Conservation (phyloP, 2,888 invertebrate genomes). For the Mycalesis mineus region DNA sequence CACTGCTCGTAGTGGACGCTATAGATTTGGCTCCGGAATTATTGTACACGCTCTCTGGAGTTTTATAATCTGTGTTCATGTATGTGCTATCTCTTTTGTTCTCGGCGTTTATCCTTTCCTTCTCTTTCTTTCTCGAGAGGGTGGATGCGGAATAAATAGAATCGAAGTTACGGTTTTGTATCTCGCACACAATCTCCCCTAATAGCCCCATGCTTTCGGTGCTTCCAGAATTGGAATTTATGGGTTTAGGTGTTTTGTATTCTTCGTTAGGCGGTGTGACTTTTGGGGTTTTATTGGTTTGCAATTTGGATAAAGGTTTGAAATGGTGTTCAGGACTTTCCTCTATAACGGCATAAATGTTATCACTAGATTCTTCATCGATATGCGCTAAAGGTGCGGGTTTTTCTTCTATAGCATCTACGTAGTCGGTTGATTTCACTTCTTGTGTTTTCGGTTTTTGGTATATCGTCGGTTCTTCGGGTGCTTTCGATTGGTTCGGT, state of each 20-base stretch:
- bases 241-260: conserved; percentile 67
- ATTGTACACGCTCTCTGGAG: conserved; percentile 81
- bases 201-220: conserved; percentile 86
- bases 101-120: conserved; percentile 47
- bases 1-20: conserved; percentile 82
- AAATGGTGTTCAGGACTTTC: conserved; percentile 80
- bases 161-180: conserved; percentile 90
- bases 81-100: conserved; percentile 75
- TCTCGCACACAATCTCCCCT: conserved; percentile 92
- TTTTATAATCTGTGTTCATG: conserved; percentile 80
- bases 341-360: conserved; percentile 92
- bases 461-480: conserved; percentile 58
- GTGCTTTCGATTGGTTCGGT: conserved; percentile 56
- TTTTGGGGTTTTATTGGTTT: conserved; percentile 51
- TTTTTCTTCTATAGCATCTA: conserved; percentile 86
- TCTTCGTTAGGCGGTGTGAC: conserved; percentile 62
- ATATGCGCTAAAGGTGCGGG: conserved; percentile 80
- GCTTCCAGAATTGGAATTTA: conserved; percentile 71
- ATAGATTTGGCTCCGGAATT: conserved; percentile 80
- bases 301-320: conserved; percentile 40
- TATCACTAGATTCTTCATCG: conserved; percentile 82
- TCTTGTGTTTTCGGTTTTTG: conserved; percentile 74
- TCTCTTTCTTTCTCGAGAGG: conserved; percentile 80
- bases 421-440: conserved; percentile 79
- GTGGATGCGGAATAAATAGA: conserved; percentile 91